Base-by-base conservation (phyloP, 2,888 invertebrate species). In the Xestoiulus laeticollis region DNA sequence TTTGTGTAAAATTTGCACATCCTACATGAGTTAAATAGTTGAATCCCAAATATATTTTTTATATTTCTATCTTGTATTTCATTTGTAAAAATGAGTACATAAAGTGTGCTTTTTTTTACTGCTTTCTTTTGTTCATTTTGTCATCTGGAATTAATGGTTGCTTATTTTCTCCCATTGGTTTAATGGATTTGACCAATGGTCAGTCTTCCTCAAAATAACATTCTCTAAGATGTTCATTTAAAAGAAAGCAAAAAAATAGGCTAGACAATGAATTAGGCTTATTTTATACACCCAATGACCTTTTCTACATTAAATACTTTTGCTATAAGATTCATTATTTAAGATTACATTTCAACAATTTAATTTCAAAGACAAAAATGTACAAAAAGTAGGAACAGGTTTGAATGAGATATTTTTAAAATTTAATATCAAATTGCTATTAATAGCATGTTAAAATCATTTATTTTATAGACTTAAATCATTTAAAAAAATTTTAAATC, bases 121-220 rank as follows among this genome's bases (percentile, higher is more conserved):
- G 30, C 26, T 26, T 78, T 16, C 30, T n/a, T 26, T 26, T 14
- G 78, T 30, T 30, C 78, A 32, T 78, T 78, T 30, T 26, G 30
- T 78, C 30, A 78, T 30, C 26, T 30, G 78, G 78, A 78, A 78
- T 78, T 78, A 78, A 78, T 78, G 30, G 30, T 14, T 26, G 30
- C 30, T 78, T 30, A 30, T 30, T 32, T 78, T 78, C 16, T 78
- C 30, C 78, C 78, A 26, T 16, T 30, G 78, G 78, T 0, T 26
- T 78, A 78, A 78, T 78, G 78, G 78, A 78, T 12, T n/a, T 38
- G 38, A 19, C 30, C 78, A 78, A 30, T 78, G 78, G 78, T 30
- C 32, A 78, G 78, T 12, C 30, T 16, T 8, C 30, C 30, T 78
- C 30, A 8, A 30, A 78, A 78, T 30, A 78, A 78, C 30, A 78